These are phyloP conservation scores for Acyrthosiphon pisum DNA, from an alignment of 1,140 invertebrate genomes.

Conservation along the genomic window DNA sequence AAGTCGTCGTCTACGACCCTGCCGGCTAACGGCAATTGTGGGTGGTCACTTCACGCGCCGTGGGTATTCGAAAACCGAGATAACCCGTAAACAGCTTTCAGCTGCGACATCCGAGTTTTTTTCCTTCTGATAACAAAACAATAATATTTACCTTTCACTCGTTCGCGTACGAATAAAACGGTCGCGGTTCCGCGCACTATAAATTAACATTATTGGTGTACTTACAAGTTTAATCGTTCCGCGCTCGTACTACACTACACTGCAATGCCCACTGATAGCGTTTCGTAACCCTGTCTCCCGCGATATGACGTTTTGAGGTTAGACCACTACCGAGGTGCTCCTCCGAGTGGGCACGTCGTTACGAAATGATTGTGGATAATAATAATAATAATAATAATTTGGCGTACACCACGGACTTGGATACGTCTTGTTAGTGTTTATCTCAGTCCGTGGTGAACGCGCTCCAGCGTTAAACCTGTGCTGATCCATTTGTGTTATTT, in stretches of 20 bases:
- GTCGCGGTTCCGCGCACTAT: neutral
- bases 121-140: neutral
- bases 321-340: neutral
- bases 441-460: neutral
- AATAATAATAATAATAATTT: neutral
- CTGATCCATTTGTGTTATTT: neutral
- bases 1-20: neutral
- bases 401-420: neutral
- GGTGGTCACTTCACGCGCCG: neutral
- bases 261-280: neutral
- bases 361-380: conserved; percentile 6
- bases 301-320: neutral
- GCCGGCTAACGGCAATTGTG: neutral
- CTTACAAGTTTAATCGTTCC: neutral
- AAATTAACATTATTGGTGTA: neutral
- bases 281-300: neutral
- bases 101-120: neutral
- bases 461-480: neutral
- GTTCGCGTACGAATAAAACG: neutral
- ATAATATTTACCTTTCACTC: neutral
- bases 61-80: conserved; percentile 6
- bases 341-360: neutral
- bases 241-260: neutral
- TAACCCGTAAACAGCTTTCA: neutral
- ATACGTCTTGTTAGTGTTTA: conserved; percentile 9